Evolutionary conservation across 2,797 vertebrate genomes (phyloP).

Genomic region (Tenualosa thibaudeaui): DNA sequence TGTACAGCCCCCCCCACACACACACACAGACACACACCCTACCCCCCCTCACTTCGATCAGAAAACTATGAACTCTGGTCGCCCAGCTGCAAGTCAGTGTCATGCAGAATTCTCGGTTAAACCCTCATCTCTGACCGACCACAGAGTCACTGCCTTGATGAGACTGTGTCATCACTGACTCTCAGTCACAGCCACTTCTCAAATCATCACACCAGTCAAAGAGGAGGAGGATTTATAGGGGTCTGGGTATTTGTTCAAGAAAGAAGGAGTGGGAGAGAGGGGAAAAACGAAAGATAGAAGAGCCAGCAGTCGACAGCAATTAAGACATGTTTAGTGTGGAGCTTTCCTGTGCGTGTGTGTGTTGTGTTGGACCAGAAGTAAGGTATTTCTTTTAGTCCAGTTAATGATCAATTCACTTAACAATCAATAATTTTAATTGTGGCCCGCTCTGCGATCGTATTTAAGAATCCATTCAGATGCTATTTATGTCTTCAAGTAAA

Average conservation of each 20-base stretch:
- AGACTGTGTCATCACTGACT: not conserved
- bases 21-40: too few relatives aligned
- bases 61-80: not conserved
- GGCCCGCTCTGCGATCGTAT: slow-evolving; percentile 43
- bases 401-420: slow-evolving; percentile 56
- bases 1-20: not conserved
- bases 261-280: not conserved
- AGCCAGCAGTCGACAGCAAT: slow-evolving; percentile 48
- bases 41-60: not conserved
- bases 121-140: not conserved
- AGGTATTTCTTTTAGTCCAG: slow-evolving; percentile 57
- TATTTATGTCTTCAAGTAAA: slow-evolving; percentile 41
- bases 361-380: slow-evolving; percentile 33
- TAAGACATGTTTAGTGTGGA: slow-evolving; percentile 50
- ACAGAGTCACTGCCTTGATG: not conserved
- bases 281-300: slow-evolving; percentile 35
- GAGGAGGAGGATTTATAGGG: not conserved
- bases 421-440: slow-evolving; percentile 62
- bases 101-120: not conserved
- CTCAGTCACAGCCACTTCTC: slow-evolving; percentile 5
- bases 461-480: slow-evolving; percentile 44
- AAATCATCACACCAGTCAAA: slow-evolving; percentile 15
- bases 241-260: not conserved
- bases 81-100: not conserved
- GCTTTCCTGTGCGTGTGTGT: slow-evolving; percentile 40